Conservation (phyloP, 2,797 vertebrate species). For the Philypnodon macrostomus region DNA sequence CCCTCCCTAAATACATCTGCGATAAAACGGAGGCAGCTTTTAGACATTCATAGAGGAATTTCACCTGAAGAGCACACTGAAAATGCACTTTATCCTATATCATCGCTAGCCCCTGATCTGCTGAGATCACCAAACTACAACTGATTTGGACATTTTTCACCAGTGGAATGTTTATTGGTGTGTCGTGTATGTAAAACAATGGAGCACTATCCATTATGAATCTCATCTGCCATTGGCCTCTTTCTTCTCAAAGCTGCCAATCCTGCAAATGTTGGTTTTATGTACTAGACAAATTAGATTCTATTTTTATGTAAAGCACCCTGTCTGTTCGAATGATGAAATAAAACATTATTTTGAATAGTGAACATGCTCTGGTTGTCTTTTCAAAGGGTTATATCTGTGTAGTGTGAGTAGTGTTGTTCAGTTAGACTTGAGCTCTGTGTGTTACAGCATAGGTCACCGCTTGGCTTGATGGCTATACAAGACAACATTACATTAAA, state of each 20-base stretch:
- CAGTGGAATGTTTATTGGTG: conserved; percentile 3
- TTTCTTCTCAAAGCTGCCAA: conserved; percentile 26
- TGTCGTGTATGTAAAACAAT: conserved; percentile 10
- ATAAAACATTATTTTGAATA: conserved; percentile 53
- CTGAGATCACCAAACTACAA: not conserved
- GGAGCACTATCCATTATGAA: not conserved
- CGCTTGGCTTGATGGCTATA: too few relatives aligned
- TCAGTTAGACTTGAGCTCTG: not conserved
- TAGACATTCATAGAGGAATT: conserved; percentile 23
- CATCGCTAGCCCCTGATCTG: not conserved
- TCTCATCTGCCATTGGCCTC: conserved; percentile 12
- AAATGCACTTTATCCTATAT: conserved; percentile 31
- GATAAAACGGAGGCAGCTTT: conserved; percentile 24
- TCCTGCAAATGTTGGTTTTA: conserved; percentile 35
- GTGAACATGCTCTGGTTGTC: conserved; percentile 4
- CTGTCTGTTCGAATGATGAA: conserved; percentile 23
- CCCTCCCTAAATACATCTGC: conserved; percentile 2
- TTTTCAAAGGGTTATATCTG: not conserved
- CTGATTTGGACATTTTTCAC: conserved; percentile 1
- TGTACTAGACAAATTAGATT: conserved; percentile 16
- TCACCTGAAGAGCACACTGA: conserved; percentile 19
- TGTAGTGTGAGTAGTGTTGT: not conserved
- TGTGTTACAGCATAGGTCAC: not conserved
- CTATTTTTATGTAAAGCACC: conserved; percentile 23
- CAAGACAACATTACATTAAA: too few relatives aligned